A percentile compares a stretch with the other conserved stretches of the same genome.
Conservation (phyloP, 2,113 vertebrate genomes). For the Sterrhoptilus dennistouni region DNA sequence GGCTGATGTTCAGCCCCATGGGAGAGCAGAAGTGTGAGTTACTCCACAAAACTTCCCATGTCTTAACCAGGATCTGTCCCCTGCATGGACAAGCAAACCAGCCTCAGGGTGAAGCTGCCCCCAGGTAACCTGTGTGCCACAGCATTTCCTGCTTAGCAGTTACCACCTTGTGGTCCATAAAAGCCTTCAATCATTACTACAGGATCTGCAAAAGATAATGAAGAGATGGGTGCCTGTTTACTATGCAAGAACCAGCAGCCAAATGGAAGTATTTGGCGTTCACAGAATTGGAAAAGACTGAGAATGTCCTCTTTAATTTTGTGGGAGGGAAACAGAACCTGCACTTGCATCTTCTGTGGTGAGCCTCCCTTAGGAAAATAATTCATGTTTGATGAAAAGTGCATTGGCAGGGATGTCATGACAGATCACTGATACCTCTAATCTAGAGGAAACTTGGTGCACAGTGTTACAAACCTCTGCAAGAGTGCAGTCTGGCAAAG, state of each 20-base stretch:
- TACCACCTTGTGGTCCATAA: not conserved
- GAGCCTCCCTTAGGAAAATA: not conserved
- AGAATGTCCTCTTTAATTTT: not conserved
- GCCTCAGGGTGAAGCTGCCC: not conserved
- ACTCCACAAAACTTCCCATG: not conserved
- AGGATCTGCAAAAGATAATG: not conserved
- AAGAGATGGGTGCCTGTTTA: not conserved
- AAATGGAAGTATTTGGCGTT: not conserved
- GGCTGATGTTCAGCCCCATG: not conserved
- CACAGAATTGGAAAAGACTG: not conserved
- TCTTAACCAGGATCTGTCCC: not conserved
- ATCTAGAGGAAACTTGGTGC: not conserved
- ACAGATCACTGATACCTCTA: not conserved
- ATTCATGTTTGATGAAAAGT: not conserved
- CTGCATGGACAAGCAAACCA: not conserved
- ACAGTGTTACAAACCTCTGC: not conserved
- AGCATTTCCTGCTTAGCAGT: not conserved
- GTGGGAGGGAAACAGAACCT: not conserved
- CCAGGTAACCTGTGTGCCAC: not conserved
- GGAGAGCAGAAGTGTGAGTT: not conserved
- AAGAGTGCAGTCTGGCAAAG: not conserved
- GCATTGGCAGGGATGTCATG: constrained; percentile 16
- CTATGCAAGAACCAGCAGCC: not conserved
- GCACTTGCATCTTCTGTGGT: not conserved
- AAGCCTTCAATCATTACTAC: not conserved